Evolutionary conservation across 2,113 vertebrate species (phyloP), one percentile per base, ranked within the genome.

Genomic region (Copsychus sechellarum): DNA sequence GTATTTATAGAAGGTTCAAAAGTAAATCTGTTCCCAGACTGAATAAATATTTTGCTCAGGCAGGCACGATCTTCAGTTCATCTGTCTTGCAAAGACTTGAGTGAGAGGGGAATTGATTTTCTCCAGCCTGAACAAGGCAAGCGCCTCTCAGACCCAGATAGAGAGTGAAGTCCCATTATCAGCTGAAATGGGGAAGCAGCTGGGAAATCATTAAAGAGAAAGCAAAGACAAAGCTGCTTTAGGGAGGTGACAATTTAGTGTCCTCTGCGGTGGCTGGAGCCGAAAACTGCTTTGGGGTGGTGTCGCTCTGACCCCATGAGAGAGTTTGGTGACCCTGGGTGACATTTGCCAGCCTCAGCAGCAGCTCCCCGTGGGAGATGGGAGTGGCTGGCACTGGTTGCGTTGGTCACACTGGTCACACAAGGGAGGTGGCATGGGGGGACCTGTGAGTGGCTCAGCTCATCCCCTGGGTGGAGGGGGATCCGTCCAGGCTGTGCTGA

Each of bases 1-100:
- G 62, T 91, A 72, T 91, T 97, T 96, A 95, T 95, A 88, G 96
- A 95, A 92, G 78, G 86, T 92, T 95, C 93, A 95, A 86, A 95
- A 96, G 96, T 92, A 95, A 96, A 95, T 95, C 93, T 81, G 31
- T 78, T 94, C 82, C 72, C 90, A 92, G 91, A 45, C 87, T 95
- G 97, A 95, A 95, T 96, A 96, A 95, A 95, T 95, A 96, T 95
- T 97, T 95, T 79, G 91, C 93, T 95, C 91, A 86, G 94, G 94
- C 95, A 92, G 88, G 54, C 78, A 29, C 26, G 70, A 87, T 95
- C 95, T 96, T 86, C 88, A 92, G 82, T 89, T 95, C 81, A 83
- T 95, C 95, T 91, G 65, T 96, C 96, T 91, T 85, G 88, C 92
- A 95, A 86, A 92, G 93, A 45, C 85, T 88, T 66, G 92, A 91